These are phyloP conservation scores for Mnemiopsis leidyi DNA, from an alignment of 37 sponge, comb jelly and placozoan species.

Conservation along the genomic window DNA sequence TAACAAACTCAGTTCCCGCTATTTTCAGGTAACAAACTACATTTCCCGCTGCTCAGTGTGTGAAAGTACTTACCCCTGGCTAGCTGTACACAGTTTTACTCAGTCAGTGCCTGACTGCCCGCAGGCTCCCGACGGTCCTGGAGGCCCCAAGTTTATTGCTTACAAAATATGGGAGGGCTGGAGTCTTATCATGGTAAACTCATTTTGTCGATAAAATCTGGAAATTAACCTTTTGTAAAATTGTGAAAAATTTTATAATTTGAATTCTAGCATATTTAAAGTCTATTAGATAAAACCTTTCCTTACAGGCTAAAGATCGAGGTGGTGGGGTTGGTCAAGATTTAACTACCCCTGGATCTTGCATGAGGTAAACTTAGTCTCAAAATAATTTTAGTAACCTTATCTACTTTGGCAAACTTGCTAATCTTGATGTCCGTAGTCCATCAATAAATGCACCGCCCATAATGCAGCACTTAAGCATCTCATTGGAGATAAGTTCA, in stretches of 20 bases:
- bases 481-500: too few relatives aligned
- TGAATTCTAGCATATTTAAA: too few relatives aligned
- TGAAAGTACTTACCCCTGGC: neutral
- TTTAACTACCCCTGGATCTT: neutral
- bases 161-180: neutral
- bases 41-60: neutral
- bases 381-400: neutral
- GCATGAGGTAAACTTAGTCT: neutral
- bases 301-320: neutral
- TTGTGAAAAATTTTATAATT: too few relatives aligned
- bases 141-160: neutral
- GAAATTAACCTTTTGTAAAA: too few relatives aligned
- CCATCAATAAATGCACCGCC: too few relatives aligned
- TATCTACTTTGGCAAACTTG: too few relatives aligned
- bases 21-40: constrained; percentile 20
- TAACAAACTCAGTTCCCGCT: too few relatives aligned
- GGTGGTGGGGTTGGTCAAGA: neutral
- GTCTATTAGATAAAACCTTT: too few relatives aligned
- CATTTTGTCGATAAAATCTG: too few relatives aligned
- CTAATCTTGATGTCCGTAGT: too few relatives aligned
- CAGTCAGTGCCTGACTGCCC: neutral
- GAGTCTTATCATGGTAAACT: constrained; percentile 8
- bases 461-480: too few relatives aligned
- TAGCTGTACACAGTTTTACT: neutral
- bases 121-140: neutral